Conservation (phyloP, 2,888 invertebrate species). For the Limnephilus marmoratus region DNA sequence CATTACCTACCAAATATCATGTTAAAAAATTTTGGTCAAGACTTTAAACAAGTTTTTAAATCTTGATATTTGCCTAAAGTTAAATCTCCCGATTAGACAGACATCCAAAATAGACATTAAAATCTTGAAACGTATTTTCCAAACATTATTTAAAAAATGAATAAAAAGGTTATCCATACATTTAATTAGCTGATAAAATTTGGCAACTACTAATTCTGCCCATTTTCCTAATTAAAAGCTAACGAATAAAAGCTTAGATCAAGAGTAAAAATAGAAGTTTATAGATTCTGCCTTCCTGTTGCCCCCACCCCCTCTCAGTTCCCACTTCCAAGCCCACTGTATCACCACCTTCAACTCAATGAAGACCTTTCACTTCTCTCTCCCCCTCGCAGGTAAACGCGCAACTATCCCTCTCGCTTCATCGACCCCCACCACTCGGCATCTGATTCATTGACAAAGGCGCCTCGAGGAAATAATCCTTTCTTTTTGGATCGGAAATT, state of each 20-base stretch:
- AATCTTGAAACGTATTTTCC: not conserved
- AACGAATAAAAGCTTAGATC: slow-evolving; percentile 40
- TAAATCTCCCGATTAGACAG: not conserved
- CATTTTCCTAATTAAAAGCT: not conserved
- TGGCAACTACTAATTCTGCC: not conserved
- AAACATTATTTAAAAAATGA: not conserved
- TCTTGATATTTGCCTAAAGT: not conserved
- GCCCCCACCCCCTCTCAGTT: slow-evolving; percentile 59
- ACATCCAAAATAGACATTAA: not conserved
- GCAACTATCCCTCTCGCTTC: slow-evolving; percentile 2
- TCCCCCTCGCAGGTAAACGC: not conserved
- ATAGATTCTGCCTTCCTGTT: slow-evolving; percentile 65
- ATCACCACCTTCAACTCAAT: slow-evolving; percentile 50
- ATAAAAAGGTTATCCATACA: not conserved
- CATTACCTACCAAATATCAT: too few species aligned
- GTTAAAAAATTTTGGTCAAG: not conserved
- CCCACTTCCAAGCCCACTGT: slow-evolving; percentile 54
- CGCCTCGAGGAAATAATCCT: slow-evolving; percentile 3
- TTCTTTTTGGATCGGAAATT: not conserved
- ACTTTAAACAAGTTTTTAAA: not conserved
- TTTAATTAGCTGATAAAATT: not conserved
- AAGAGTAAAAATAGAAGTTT: slow-evolving; percentile 63
- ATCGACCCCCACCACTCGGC: not conserved
- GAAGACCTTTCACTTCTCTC: not conserved
- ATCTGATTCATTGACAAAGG: slow-evolving; percentile 22